Conservation (phyloP, 2,797 vertebrate genomes). For the Parambassis ranga region DNA sequence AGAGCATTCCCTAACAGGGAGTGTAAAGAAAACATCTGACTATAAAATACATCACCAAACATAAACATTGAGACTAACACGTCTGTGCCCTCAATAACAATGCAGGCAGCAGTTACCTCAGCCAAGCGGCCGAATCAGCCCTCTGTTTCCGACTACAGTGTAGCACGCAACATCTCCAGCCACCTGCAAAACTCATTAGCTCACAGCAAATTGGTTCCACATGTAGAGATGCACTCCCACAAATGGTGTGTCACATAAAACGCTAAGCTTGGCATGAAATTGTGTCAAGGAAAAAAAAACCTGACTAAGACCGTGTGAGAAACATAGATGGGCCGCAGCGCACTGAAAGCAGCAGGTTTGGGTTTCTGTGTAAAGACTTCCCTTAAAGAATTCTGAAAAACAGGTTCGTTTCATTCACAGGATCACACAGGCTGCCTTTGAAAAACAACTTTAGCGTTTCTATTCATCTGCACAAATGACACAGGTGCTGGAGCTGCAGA, state of each 20-base stretch:
- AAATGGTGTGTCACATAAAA: constrained; percentile 73
- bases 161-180: constrained; percentile 59
- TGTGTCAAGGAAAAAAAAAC: constrained; percentile 33
- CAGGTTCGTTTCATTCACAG: neutral
- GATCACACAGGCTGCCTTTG: neutral
- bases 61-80: neutral
- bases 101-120: constrained; percentile 14
- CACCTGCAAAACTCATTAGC: constrained; percentile 79
- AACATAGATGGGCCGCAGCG: constrained; percentile 34
- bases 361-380: constrained; percentile 17
- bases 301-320: constrained; percentile 51
- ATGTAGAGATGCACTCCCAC: constrained; percentile 73
- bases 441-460: neutral
- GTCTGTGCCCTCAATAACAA: constrained; percentile 12
- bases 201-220: constrained; percentile 72
- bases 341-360: constrained; percentile 1
- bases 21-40: neutral
- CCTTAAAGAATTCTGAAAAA: neutral
- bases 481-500: constrained; percentile 17
- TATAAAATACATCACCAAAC: neutral
- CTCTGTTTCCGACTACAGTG: constrained; percentile 39
- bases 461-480: constrained; percentile 6
- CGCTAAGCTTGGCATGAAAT: constrained; percentile 66
- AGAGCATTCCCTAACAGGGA: neutral
- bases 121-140: constrained; percentile 46